Evolutionary conservation across 2,888 invertebrate genomes (phyloP).

Genomic region (Cepaea hortensis): DNA sequence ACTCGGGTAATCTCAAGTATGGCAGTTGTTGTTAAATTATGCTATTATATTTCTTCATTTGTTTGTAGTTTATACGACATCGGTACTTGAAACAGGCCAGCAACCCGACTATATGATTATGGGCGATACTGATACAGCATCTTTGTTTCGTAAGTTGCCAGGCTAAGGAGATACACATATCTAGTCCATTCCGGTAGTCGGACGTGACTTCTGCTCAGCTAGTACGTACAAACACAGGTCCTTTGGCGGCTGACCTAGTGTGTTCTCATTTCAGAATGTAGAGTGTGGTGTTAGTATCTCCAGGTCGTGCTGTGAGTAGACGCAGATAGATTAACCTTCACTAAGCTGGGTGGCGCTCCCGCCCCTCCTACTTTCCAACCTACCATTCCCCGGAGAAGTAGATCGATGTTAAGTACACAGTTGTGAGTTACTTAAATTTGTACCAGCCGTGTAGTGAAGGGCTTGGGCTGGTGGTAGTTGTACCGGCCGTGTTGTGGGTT

Average conservation of each 20-base stretch:
- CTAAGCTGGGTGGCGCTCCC: neutral
- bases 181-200: neutral
- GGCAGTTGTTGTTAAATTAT: neutral
- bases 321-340: slow-evolving; percentile 1
- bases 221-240: neutral
- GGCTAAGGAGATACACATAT: neutral
- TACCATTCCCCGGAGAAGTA: neutral
- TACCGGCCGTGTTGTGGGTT: no score
- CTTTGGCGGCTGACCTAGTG: neutral
- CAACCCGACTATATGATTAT: no score
- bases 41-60: no score
- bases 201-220: neutral
- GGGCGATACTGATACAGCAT: no score
- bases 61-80: no score
- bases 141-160: neutral
- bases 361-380: neutral
- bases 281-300: slow-evolving; percentile 5
- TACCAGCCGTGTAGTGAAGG: no score
- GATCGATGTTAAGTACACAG: slow-evolving; percentile 4
- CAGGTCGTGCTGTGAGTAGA: neutral
- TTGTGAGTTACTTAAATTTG: neutral
- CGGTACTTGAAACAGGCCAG: no score
- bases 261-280: neutral
- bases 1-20: neutral
- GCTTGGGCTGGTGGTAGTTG: no score